Evolutionary conservation across 2,113 vertebrate genomes (phyloP), one percentile per base, ranked within the genome.

Genomic region (Scortum barcoo): DNA sequence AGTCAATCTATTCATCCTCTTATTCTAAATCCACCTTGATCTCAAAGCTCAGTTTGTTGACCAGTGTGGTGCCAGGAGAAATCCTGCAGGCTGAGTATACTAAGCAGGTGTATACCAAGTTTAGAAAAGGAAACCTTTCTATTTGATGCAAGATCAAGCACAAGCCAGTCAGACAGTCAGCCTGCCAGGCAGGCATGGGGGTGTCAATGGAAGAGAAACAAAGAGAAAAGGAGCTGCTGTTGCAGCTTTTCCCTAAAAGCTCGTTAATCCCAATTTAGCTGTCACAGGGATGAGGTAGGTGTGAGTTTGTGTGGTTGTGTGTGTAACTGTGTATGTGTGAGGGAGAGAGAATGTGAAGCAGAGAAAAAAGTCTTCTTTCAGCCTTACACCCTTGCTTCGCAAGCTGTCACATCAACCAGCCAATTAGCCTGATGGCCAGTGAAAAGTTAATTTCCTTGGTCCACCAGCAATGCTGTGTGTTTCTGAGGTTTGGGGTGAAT

Each of bases 181-280:
- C 56, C 81, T 85, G 80, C 72, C 77, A 83, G 58, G 62, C 72
- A 80, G 44, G 70, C 72, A 83, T n/a, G 73, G 67, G 73, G 83
- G 85, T 88, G 88, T 86, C 83, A 72, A 10, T 78, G 81, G 77
- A 86, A 72, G 85, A 30, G 79, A 89, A 91, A 83, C 85, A 88
- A 88, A 91, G 66, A 85, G 70, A 86, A 88, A 77, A 58, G 51
- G 72, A 89, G 75, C 80, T 85, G 86, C 80, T 84, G 72, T 67
- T 87, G 62, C 77, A 83, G 68, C 77, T 85, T 92, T 90, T 69
- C 84, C 88, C 86, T 89, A 85, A 91, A 92, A 92, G 76, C 88
- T 90, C 5, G 80, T 93, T 94, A 87, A 91, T 92, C 90, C 90
- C 88, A 93, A 91, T 91, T 91, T 93, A 86, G 80, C 88, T 86